These are phyloP conservation scores for Margarornis squamiger DNA, from an alignment of 2,797 vertebrate genomes.

Conservation along the genomic window DNA sequence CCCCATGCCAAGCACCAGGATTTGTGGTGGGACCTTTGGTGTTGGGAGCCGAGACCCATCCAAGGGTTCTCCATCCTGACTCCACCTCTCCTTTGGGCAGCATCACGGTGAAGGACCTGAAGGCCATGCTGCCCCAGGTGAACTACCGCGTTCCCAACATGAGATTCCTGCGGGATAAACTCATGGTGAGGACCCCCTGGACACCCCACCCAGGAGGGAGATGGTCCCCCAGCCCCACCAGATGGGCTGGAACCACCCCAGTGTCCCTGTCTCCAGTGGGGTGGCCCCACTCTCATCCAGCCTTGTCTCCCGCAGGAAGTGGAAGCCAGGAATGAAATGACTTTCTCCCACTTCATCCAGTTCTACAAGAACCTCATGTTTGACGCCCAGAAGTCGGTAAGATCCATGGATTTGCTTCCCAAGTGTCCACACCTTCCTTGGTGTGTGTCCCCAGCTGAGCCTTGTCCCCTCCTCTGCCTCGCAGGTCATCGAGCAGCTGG, in stretches of 20 bases:
- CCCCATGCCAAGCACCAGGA: neutral
- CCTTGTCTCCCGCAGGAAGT: slow-evolving; percentile 75
- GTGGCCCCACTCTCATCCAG: neutral
- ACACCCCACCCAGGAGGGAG: no score
- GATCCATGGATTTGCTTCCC: neutral
- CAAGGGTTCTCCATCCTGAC: neutral
- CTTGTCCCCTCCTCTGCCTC: neutral
- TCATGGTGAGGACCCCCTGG: slow-evolving; percentile 57
- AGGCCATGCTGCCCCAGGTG: slow-evolving; percentile 75
- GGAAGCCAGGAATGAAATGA: slow-evolving; percentile 83
- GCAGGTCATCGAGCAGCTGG: slow-evolving; percentile 88
- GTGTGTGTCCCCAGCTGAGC: neutral
- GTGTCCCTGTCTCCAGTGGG: rapidly evolving
- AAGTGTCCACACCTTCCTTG: neutral
- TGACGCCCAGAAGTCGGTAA: slow-evolving; percentile 85
- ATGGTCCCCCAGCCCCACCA: no score
- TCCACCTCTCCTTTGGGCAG: neutral
- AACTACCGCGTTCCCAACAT: slow-evolving; percentile 79
- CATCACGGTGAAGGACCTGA: slow-evolving; percentile 76
- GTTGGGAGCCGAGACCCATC: neutral
- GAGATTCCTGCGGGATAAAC: slow-evolving; percentile 78
- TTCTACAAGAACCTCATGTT: slow-evolving; percentile 90
- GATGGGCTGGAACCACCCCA: no score
- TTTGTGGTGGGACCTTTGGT: neutral
- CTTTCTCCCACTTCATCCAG: slow-evolving; percentile 83